Evolutionary conservation across 2,797 vertebrate genomes (phyloP).

Genomic region (Phrynocephalus forsythii): DNA sequence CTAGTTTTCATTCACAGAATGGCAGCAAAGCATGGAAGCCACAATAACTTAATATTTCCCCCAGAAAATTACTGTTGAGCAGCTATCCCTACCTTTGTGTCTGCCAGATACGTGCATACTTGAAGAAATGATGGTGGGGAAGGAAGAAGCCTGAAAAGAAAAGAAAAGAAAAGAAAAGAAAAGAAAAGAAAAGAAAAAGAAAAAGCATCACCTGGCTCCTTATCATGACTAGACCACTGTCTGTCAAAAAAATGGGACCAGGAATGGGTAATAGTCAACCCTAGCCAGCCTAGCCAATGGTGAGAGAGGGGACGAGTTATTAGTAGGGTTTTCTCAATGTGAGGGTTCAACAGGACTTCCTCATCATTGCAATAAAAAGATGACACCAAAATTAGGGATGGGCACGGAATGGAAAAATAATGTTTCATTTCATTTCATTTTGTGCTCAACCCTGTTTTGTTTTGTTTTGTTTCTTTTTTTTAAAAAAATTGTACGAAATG

Average conservation of each 20-base stretch:
- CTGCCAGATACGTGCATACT: neutral
- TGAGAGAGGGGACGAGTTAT: neutral
- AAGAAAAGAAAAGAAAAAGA: no score
- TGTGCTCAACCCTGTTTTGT: no score
- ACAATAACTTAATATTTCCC: neutral
- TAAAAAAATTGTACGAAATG: no score
- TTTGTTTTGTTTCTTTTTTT: no score
- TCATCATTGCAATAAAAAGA: neutral
- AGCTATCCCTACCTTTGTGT: no score
- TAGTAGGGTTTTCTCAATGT: neutral
- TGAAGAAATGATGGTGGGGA: neutral
- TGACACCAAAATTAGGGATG: no score
- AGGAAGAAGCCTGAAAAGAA: neutral
- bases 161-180: neutral
- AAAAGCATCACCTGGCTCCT: neutral
- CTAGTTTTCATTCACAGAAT: neutral
- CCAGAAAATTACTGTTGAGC: no score
- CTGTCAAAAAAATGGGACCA: neutral
- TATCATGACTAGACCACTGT: neutral
- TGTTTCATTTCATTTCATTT: no score
- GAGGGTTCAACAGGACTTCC: neutral
- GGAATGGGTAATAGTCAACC: neutral
- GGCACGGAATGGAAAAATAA: no score
- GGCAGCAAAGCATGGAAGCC: neutral
- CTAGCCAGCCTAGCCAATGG: neutral